Base-by-base conservation (phyloP, 2,797 vertebrate species). In the Macroramphosus scolopax region DNA sequence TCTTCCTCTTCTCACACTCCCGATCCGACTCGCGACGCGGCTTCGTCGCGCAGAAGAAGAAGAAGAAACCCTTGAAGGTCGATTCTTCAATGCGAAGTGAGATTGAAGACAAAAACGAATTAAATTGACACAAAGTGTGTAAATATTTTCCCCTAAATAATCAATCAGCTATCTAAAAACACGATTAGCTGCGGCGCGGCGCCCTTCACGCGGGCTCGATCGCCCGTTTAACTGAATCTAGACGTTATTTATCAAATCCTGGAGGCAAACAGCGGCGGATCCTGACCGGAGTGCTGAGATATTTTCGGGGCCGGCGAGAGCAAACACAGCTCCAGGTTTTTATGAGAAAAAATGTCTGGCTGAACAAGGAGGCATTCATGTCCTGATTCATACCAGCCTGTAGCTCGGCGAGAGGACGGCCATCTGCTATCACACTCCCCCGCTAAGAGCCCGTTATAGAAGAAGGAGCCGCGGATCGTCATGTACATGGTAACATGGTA, bases 321-420 rank as follows among this genome's bases (percentile, higher is more conserved):
- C 76, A 85, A 90, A 87, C 81, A 84, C 63, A 63, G 63, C 61
- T 68, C 53, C 2, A 44, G 72, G 43, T 69, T 72, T 88, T 80
- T 86, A 82, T 77, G 77, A 88, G 76, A 80, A 85, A n/a, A 87
- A 82, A 85, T 50, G 72, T 82, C 77, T 51, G 43, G 35, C 49
- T 68, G 83, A 88, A 92, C 88, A 91, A 89, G 81, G 83, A 81
- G 68, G 75, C 76, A 89, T 89, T 92, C 87, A 89, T 89, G 67
- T 55, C 28, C 59, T 64, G 83, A 86, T 84, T 89, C 83, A 85
- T 80, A 72, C 8, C 71, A 79, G 86, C 62, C 71, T 61, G 61
- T 60, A 73, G 74, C 61, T 53, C 57, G 14, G 63, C 59, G 63
- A 62, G 69, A 75, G 44, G 64, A 80, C 59, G 39, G 68, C 83